Evolutionary conservation across 2,797 vertebrate genomes (phyloP).

Genomic region (Hapalemur alaotrensis): DNA sequence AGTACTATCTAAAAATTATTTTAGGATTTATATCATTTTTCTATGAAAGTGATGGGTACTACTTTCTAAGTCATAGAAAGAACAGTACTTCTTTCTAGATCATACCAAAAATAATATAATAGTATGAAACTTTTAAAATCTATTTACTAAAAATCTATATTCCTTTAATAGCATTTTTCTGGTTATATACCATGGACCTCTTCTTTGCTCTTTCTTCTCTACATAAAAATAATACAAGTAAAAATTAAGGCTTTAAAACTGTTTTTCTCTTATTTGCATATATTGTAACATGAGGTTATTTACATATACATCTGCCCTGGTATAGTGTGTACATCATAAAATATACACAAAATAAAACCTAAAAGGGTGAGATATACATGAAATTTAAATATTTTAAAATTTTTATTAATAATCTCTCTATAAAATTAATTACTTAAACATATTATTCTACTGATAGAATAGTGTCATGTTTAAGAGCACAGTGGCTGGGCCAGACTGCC

Average conservation of each 20-base stretch:
- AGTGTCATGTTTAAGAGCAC: not conserved
- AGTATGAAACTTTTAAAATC: not conserved
- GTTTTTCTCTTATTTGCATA: not conserved
- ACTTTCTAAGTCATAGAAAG: not conserved
- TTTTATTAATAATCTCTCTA: not conserved
- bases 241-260: not conserved
- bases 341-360: not conserved
- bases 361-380: not conserved
- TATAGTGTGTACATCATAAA: not conserved
- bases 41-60: not conserved
- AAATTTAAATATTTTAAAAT: not conserved
- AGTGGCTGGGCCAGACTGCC: not conserved
- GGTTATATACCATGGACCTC: not conserved
- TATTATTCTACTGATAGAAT: not conserved
- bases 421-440: not conserved
- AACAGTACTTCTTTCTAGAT: not conserved
- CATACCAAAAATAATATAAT: not conserved
- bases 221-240: not conserved
- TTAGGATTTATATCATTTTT: not conserved
- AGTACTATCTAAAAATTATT: not conserved
- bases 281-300: not conserved
- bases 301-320: not conserved
- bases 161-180: not conserved
- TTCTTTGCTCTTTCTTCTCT: not conserved
- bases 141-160: not conserved